A percentile compares a stretch with the other conserved stretches of the same genome.
Conservation (phyloP, 2,797 vertebrate genomes). For the Sparus aurata region DNA sequence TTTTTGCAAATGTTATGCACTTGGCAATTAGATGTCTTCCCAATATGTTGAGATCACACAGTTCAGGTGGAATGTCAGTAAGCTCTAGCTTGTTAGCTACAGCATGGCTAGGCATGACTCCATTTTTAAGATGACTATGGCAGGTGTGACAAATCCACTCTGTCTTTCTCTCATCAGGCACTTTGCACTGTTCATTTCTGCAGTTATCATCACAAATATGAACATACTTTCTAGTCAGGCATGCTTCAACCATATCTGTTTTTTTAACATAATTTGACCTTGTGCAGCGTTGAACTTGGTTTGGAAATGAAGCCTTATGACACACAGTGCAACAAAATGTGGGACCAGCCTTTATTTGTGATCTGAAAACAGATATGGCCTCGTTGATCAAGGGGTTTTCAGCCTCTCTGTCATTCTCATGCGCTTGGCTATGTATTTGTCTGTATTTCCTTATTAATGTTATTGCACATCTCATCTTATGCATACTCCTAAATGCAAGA, state of each 20-base stretch:
- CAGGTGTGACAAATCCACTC: slow-evolving; percentile 21
- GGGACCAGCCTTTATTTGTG: too few relatives aligned
- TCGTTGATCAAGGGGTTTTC: too few relatives aligned
- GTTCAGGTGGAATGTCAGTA: background rate
- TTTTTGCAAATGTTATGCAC: background rate
- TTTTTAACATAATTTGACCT: background rate
- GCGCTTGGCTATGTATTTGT: too few relatives aligned
- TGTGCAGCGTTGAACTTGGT: too few relatives aligned
- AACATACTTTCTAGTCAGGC: slow-evolving; percentile 15
- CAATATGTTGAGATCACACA: background rate
- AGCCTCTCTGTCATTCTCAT: too few relatives aligned
- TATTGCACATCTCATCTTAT: too few relatives aligned
- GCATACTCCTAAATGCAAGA: too few relatives aligned
- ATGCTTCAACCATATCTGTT: slow-evolving; percentile 4
- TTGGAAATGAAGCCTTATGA: too few relatives aligned
- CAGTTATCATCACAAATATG: slow-evolving; percentile 24
- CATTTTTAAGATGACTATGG: background rate
- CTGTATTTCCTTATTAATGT: too few relatives aligned
- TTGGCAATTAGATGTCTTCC: background rate
- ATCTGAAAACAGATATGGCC: too few relatives aligned
- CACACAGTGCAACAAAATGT: too few relatives aligned
- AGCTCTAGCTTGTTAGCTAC: background rate
- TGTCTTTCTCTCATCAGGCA: slow-evolving; percentile 10
- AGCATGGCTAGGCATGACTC: background rate
- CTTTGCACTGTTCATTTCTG: background rate